Evolutionary conservation across 1,140 invertebrate genomes (phyloP).

Genomic region (Luehdorfia chinensis): DNA sequence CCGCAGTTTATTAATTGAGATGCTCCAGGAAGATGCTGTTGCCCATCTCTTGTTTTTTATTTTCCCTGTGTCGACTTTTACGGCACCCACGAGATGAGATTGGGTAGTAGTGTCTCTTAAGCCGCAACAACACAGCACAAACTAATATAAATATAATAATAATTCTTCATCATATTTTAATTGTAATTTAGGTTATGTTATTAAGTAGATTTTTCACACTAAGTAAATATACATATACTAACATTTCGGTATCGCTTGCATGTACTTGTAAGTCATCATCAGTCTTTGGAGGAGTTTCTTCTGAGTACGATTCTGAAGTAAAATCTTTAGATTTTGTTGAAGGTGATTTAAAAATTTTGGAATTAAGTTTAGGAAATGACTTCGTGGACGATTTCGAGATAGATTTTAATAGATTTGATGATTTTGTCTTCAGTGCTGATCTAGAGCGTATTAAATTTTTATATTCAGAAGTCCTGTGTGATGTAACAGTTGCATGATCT

Average conservation of each 20-base stretch:
- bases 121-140: too few species aligned
- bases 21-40: too few species aligned
- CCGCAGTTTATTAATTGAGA: too few species aligned
- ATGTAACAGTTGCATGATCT: conserved; percentile 37
- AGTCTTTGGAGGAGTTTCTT: conserved; percentile 30
- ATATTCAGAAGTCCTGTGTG: conserved; percentile 24
- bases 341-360: conserved; percentile 1
- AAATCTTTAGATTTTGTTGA: conserved; percentile 26
- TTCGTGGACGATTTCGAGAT: conserved; percentile 36
- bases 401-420: conserved; percentile 31
- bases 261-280: conserved; percentile 45
- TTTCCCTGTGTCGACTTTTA: too few species aligned
- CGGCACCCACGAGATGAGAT: too few species aligned
- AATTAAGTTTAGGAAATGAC: conserved; percentile 14
- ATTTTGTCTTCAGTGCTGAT: conserved; percentile 34
- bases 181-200: too few species aligned
- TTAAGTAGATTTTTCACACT: too few species aligned
- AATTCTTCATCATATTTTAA: too few species aligned
- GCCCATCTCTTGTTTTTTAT: too few species aligned
- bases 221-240: conserved; percentile 6
- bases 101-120: too few species aligned
- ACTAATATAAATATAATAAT: too few species aligned
- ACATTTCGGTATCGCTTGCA: conserved; percentile 21
- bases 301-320: conserved; percentile 20
- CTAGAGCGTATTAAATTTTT: conserved; percentile 35